Base-by-base conservation (phyloP, 1,140 invertebrate genomes). In the Portunus trituberculatus region DNA sequence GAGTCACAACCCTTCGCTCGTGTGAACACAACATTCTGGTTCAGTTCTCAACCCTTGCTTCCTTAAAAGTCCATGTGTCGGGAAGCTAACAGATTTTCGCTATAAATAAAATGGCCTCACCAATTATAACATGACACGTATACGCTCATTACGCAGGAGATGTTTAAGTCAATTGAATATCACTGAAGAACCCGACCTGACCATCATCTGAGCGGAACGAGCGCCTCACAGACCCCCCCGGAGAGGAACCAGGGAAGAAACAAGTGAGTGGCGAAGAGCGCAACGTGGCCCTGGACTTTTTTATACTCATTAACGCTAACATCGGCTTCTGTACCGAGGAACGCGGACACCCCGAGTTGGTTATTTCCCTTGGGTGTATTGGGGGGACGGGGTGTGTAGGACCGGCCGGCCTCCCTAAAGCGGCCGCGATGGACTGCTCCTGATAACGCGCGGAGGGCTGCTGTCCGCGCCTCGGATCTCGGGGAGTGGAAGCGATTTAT, bases 231-330 rank as follows among this genome's bases (percentile, higher is more conserved):
- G n/a, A 90, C 45, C 39, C 6, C 4, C 10, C 82, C 20, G 20
- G 25, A 14, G 59, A 48, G 76, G 87, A 52, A 45, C 46, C 93
- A 94, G 29, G 59, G 52, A 48, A 59, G 86, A 48, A 94, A 90
- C 93, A 87, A 94, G 93, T 94, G 93, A 94, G 89, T 52, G 89
- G 39, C 86, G 87, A 76, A 86, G 89, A 94, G 93, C 93, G 87
- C 93, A 94, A 94, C 93, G 59, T 94, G 93, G 48, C 48, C 48
- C 67, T 48, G 32, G 93, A 87, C 59, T 90, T 94, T 94, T 94
- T 94, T 94, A 94, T 94, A 90, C 86, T 94, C 93, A 94, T 94
- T 94, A 94, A 94, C 93, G 93, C 93, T 28, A 94, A 94, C 93
- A 94, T 94, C 93, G 89, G 93, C 93, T 94, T 94, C 93, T 94